Conservation (phyloP, 2,113 vertebrate genomes). For the Laterallus jamaicensis region DNA sequence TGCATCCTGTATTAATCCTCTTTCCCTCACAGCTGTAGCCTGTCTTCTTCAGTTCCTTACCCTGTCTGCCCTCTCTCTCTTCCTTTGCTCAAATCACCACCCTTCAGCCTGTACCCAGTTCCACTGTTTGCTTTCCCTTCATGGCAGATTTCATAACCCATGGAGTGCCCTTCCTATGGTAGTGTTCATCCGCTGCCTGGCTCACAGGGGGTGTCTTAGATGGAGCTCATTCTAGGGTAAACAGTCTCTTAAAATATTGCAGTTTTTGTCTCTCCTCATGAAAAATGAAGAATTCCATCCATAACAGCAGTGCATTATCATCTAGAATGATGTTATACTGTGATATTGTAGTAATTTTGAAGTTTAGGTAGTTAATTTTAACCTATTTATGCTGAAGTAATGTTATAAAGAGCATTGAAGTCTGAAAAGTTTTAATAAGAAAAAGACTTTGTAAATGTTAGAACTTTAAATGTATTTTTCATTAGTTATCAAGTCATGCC, state of each 20-base stretch:
- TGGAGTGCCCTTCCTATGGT: background rate
- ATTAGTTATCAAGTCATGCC: constrained; percentile 27
- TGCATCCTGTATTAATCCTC: background rate
- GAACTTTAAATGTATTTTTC: background rate
- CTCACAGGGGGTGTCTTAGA: background rate
- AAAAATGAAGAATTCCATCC: background rate
- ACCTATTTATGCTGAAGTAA: background rate
- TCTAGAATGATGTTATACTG: background rate
- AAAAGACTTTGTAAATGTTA: background rate
- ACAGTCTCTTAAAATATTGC: background rate
- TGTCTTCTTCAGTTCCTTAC: background rate
- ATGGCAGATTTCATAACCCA: background rate
- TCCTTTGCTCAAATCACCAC: background rate
- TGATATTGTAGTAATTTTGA: background rate
- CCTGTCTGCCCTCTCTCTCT: background rate
- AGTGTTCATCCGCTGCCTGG: background rate
- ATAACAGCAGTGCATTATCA: background rate
- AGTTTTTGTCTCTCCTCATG: background rate
- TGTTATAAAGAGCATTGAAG: background rate
- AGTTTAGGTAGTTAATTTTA: background rate
- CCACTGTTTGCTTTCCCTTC: background rate
- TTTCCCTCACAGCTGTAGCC: background rate
- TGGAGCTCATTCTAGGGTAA: background rate
- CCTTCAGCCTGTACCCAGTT: background rate
- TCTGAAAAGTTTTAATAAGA: background rate